Conservation (phyloP, 2,797 vertebrate genomes). For the Sebastes matsubarae region DNA sequence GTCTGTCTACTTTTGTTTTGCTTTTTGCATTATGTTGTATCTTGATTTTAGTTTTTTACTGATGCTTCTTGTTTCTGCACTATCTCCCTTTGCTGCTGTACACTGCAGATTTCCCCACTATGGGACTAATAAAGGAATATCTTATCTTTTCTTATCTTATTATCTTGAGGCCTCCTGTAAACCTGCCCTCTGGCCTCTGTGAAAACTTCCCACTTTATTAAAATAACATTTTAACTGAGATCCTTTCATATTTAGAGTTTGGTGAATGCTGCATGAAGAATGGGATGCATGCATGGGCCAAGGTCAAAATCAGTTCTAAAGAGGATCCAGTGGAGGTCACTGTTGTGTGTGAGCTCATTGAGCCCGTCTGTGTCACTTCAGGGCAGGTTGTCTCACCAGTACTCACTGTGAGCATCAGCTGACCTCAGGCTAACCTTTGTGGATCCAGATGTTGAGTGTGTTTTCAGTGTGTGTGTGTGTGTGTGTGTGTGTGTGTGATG, state of each 20-base stretch:
- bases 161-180: too few relatives aligned
- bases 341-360: constrained; percentile 47
- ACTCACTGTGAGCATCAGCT: constrained; percentile 19
- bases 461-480: not conserved
- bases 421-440: constrained; percentile 57
- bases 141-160: too few relatives aligned
- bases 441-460: constrained; percentile 16
- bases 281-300: constrained; percentile 9
- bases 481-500: not conserved
- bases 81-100: too few relatives aligned
- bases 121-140: too few relatives aligned
- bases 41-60: too few relatives aligned
- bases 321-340: constrained; percentile 72
- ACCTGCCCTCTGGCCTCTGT: not conserved
- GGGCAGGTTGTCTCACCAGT: constrained; percentile 10
- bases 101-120: too few relatives aligned
- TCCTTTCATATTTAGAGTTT: not conserved
- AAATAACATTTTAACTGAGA: too few relatives aligned
- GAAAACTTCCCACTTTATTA: not conserved
- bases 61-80: too few relatives aligned
- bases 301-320: constrained; percentile 58
- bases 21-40: too few relatives aligned
- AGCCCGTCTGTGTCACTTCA: constrained; percentile 27
- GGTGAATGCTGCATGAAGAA: not conserved
- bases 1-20: too few relatives aligned